phyloP scores from a whole-genome alignment of 2,113 vertebrate genomes.

The Bombycilla garrulus region DNA sequence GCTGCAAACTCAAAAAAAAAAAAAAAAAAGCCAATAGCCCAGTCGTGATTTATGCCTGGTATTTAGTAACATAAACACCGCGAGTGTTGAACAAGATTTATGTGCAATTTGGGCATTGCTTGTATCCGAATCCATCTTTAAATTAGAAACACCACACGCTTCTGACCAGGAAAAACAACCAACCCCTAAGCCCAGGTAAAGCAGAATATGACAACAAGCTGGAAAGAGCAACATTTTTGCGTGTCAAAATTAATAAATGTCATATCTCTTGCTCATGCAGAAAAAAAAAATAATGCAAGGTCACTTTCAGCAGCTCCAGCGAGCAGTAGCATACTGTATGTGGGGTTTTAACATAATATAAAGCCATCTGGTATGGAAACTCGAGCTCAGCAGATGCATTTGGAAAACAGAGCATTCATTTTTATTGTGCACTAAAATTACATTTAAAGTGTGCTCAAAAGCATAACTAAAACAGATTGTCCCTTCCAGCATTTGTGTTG shows the following conservation, averaged over 20 bases:
- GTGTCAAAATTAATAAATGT: constrained; percentile 8
- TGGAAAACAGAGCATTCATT: constrained; percentile 50
- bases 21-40: not conserved
- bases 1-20: not conserved
- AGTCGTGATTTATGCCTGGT: not conserved
- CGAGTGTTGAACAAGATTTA: not conserved
- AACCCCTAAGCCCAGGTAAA: not conserved
- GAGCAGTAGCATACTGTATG: not conserved
- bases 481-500: constrained; percentile 7
- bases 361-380: constrained; percentile 51
- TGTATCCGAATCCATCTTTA: not conserved
- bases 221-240: not conserved
- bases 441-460: constrained; percentile 60
- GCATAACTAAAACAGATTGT: constrained; percentile 60
- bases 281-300: not conserved
- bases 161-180: not conserved
- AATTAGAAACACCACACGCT: not conserved
- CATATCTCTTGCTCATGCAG: not conserved
- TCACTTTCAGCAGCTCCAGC: constrained; percentile 38
- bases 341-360: constrained; percentile 50
- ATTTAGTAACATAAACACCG: not conserved
- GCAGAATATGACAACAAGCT: not conserved
- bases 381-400: constrained; percentile 44
- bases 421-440: constrained; percentile 67
- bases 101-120: not conserved